Conservation (phyloP, 2,888 invertebrate genomes). For the Philopedon plagiatum region DNA sequence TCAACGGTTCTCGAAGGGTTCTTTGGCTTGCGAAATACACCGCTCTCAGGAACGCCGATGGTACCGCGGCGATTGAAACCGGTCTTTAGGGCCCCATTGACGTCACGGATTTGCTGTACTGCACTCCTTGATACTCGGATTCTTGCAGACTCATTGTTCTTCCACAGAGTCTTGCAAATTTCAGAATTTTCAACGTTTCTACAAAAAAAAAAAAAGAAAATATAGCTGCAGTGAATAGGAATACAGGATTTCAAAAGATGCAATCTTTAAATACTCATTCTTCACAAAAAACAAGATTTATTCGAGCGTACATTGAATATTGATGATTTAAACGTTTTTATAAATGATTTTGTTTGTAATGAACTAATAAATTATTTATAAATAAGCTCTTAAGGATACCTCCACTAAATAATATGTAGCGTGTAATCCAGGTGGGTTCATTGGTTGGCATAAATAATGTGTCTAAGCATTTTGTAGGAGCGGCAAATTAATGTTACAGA, state of each 20-base stretch:
- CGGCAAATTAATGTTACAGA: no score
- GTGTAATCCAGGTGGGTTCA: no score
- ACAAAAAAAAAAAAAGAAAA: neutral
- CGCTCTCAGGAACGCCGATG: conserved; percentile 39
- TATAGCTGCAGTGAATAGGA: neutral
- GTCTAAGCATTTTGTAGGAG: no score
- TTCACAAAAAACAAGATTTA: no score
- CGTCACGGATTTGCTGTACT: conserved; percentile 29
- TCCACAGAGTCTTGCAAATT: neutral
- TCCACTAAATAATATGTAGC: no score
- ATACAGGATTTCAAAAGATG: neutral
- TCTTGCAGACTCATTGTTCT: conserved; percentile 15
- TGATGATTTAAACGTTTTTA: no score
- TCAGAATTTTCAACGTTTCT: neutral
- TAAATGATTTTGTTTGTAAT: no score
- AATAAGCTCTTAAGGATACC: no score
- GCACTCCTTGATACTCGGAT: conserved; percentile 18
- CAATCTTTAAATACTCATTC: no score
- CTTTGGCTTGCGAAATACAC: conserved; percentile 44
- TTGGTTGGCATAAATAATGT: no score
- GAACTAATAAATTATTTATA: no score
- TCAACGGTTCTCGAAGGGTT: conserved; percentile 57
- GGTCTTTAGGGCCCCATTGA: conserved; percentile 30
- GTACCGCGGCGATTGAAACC: conserved; percentile 32
- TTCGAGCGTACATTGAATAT: no score